Base-by-base conservation (phyloP, 2,888 invertebrate species). In the Tortrix viridana region DNA sequence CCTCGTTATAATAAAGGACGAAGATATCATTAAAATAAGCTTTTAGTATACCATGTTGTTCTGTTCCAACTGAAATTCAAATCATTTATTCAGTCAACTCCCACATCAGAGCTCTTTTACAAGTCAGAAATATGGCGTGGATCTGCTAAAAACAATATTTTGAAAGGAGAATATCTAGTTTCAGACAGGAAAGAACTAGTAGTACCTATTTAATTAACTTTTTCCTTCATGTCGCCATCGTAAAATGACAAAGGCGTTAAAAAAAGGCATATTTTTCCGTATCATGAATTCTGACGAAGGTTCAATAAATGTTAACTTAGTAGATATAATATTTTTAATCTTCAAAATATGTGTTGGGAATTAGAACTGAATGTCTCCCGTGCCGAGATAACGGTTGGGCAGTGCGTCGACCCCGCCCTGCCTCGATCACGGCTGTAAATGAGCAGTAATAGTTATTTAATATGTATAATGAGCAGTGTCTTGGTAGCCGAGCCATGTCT, bases 381-480 rank as follows among this genome's bases (percentile, higher is more conserved):
- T 72, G 71, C 74, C 69, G 71, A 80, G 78, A 80, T 87, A 88
- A 86, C 86, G 84, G 86, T 81, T 76, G 69, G 71, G 66, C 65
- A 72, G 88, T 79, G 81, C 86, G 71, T 65, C 78, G 80, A 83
- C 84, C 71, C 70, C 32, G 64, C 20, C 59, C 59, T 16, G 69
- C 65, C 73, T 71, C 71, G 71, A 79, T 81, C 75, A 77, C 75
- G 70, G 74, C 77, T 77, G 76, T 77, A 81, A 86, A 87, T 85
- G 78, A 84, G 78, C 75, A 76, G 77, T 82, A 84, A 84, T 84
- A 79, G 79, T 79, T 77, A 77, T 76, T 79, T 77, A 74, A 79
- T 78, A 81, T 74, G 74, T 78, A 77, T 79, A 76, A 74, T 77
- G 79, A 77, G 73, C 70, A 66, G 56, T 62, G 56, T 68, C 65